A percentile compares a stretch with the other conserved stretches of the same genome.
Conservation (phyloP, 2,888 invertebrate genomes). For the Antitype chi region DNA sequence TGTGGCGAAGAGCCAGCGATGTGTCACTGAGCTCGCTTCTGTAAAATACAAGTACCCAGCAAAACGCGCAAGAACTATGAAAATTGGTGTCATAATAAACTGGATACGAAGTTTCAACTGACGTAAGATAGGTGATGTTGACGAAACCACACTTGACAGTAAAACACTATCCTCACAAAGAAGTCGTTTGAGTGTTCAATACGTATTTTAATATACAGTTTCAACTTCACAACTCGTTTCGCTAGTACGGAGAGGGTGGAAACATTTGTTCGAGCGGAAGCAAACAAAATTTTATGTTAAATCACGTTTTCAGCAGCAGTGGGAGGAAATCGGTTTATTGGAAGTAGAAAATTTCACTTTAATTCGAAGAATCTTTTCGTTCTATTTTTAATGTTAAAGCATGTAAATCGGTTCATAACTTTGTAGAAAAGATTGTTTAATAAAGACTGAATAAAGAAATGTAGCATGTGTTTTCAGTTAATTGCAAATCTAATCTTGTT, state of each 20-base stretch:
- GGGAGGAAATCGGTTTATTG: constrained; percentile 58
- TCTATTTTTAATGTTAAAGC: constrained; percentile 13
- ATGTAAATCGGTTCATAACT: constrained; percentile 31
- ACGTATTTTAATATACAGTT: constrained; percentile 55
- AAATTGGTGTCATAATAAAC: constrained; percentile 34
- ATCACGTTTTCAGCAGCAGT: constrained; percentile 61
- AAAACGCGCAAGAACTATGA: constrained; percentile 2
- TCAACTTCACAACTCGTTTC: constrained; percentile 53
- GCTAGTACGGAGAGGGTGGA: constrained; percentile 37
- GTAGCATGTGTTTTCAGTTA: background rate
- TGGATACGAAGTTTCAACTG: background rate
- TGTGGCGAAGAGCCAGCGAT: constrained; percentile 50
- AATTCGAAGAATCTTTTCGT: constrained; percentile 45
- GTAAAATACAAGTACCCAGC: constrained; percentile 31
- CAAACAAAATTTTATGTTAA: constrained; percentile 67
- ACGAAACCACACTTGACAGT: constrained; percentile 1
- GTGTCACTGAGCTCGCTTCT: constrained; percentile 37
- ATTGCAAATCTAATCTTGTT: constrained; percentile 16
- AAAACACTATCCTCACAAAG: constrained; percentile 18
- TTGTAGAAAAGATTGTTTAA: constrained; percentile 20
- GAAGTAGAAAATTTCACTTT: constrained; percentile 46
- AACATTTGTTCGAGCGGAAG: constrained; percentile 59
- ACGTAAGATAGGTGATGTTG: background rate
- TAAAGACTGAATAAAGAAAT: constrained; percentile 7
- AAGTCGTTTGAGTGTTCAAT: constrained; percentile 31